Conservation (phyloP, 2,797 vertebrate genomes). For the Meda fulgida region DNA sequence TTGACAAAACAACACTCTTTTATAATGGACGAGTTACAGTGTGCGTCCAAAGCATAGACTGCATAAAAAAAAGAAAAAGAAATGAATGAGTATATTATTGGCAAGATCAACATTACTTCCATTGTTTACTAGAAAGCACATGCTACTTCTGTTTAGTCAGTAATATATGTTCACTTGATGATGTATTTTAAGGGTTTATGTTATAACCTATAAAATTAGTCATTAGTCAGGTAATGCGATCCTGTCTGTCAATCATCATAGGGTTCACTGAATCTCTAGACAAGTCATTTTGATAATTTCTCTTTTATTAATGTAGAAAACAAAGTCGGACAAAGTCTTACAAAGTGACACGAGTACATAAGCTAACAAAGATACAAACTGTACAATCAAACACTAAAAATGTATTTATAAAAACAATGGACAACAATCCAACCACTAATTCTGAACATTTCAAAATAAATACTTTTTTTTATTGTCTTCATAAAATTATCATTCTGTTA, state of each 20-base stretch:
- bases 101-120: constrained; percentile 1
- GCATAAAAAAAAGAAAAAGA: neutral
- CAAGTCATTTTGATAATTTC: neutral
- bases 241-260: neutral
- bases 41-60: neutral
- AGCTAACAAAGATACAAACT: constrained; percentile 33
- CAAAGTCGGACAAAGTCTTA: constrained; percentile 13
- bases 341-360: constrained; percentile 22
- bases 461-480: neutral
- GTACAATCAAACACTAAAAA: constrained; percentile 19
- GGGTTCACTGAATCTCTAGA: neutral
- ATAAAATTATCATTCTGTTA: neutral
- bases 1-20: constrained; percentile 18
- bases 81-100: constrained; percentile 13
- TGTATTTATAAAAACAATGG: constrained; percentile 19
- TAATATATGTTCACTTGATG: neutral
- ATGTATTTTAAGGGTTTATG: neutral
- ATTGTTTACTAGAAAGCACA: neutral
- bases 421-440: neutral
- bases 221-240: neutral
- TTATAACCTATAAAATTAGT: neutral
- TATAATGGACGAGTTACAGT: constrained; percentile 1
- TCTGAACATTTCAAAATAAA: constrained; percentile 23
- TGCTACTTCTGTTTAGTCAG: neutral
- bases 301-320: constrained; percentile 38